Evolutionary conservation across 2,888 invertebrate genomes (phyloP).

Genomic region (Hypomecis atomaria): DNA sequence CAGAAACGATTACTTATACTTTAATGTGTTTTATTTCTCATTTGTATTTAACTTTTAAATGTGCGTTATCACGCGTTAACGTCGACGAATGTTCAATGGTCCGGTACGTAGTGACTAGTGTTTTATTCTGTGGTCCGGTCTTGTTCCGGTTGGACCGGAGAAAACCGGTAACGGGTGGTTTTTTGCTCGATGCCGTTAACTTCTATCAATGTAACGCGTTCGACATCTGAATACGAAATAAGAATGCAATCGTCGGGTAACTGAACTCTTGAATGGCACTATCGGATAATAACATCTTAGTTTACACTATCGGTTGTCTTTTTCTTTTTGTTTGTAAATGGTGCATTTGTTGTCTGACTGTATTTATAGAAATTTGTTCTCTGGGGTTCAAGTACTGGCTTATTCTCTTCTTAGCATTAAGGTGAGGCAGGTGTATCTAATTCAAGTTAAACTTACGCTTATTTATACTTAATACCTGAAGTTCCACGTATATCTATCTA

Average conservation of each 20-base stretch:
- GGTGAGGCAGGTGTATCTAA: background rate
- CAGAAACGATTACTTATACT: slow-evolving; percentile 29
- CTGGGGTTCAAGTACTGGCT: background rate
- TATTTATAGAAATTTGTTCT: background rate
- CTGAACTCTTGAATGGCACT: slow-evolving; percentile 56
- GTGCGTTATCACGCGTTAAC: slow-evolving; percentile 58
- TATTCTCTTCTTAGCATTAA: background rate
- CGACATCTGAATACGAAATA: slow-evolving; percentile 68
- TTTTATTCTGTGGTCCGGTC: slow-evolving; percentile 49
- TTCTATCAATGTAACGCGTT: slow-evolving; percentile 60
- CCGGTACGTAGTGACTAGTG: slow-evolving; percentile 40
- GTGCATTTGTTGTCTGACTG: slow-evolving; percentile 12
- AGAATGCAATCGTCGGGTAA: slow-evolving; percentile 59
- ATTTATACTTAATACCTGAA: too few species aligned
- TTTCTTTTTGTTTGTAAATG: slow-evolving; percentile 37
- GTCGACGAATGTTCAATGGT: slow-evolving; percentile 61
- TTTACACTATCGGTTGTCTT: slow-evolving; percentile 44
- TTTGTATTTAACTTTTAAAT: slow-evolving; percentile 53
- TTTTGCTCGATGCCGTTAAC: slow-evolving; percentile 69
- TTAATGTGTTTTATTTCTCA: slow-evolving; percentile 41
- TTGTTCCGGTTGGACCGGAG: slow-evolving; percentile 65
- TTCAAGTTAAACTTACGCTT: too few species aligned
- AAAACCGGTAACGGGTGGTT: slow-evolving; percentile 62
- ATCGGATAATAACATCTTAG: slow-evolving; percentile 50
- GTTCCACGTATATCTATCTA: too few species aligned